phyloP scores from a whole-genome alignment of 2,888 invertebrate species.

The Crematogaster levior region DNA sequence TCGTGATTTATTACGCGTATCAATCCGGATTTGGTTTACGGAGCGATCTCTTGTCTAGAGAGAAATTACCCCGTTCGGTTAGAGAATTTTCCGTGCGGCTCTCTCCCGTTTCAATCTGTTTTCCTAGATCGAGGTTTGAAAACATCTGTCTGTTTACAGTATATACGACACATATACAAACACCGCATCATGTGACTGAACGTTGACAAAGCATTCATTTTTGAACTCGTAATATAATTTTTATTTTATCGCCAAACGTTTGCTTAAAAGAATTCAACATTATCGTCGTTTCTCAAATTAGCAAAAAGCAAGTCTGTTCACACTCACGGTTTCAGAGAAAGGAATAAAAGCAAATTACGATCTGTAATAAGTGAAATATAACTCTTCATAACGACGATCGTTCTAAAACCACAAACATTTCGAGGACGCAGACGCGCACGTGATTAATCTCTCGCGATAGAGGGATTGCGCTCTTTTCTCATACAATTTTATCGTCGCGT shows the following conservation, averaged over 20 bases:
- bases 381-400: slow-evolving; percentile 31
- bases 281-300: not conserved
- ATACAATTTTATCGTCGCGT: slow-evolving; percentile 14
- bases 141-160: not conserved
- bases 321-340: not conserved
- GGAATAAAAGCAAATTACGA: slow-evolving; percentile 23
- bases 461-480: not conserved
- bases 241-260: not conserved
- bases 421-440: slow-evolving; percentile 8
- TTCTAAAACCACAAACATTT: slow-evolving; percentile 17
- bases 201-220: not conserved
- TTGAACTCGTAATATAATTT: not conserved
- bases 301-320: not conserved
- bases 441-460: slow-evolving; percentile 31
- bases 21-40: slow-evolving; percentile 61
- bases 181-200: not conserved
- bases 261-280: not conserved
- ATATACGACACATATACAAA: not conserved
- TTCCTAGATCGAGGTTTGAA: not conserved
- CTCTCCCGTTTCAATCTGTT: not conserved
- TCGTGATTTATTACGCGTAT: slow-evolving; percentile 69
- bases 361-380: slow-evolving; percentile 38
- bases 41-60: slow-evolving; percentile 65
- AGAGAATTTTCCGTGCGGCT: slow-evolving; percentile 22
- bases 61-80: slow-evolving; percentile 44